phyloP scores from a whole-genome alignment of 2,888 invertebrate species.

The Volucella inanis region DNA sequence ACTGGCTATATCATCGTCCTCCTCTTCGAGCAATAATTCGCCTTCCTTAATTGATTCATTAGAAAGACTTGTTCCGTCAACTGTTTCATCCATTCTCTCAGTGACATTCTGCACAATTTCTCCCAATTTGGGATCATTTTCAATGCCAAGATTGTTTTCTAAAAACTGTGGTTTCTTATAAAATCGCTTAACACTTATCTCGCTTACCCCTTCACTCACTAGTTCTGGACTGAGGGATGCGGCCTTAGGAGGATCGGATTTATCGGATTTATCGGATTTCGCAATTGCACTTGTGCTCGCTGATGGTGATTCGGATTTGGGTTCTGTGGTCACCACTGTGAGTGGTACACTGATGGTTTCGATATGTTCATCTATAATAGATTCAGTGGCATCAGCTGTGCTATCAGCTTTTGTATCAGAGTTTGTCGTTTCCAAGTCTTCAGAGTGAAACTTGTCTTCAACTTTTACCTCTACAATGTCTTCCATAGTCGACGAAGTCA shows the following conservation, averaged over 20 bases:
- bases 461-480: slow-evolving; percentile 78
- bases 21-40: slow-evolving; percentile 78
- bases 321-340: slow-evolving; percentile 50
- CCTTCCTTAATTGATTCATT: slow-evolving; percentile 78
- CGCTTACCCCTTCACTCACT: slow-evolving; percentile 82
- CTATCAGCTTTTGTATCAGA: slow-evolving; percentile 61
- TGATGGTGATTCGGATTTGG: slow-evolving; percentile 17
- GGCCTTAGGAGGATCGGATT: slow-evolving; percentile 77
- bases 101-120: slow-evolving; percentile 81
- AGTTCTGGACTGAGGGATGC: slow-evolving; percentile 82
- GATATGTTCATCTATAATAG: slow-evolving; percentile 75
- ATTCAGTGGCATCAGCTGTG: not conserved
- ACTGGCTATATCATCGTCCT: slow-evolving; percentile 75
- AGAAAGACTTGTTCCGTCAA: slow-evolving; percentile 57
- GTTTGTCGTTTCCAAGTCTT: slow-evolving; percentile 68
- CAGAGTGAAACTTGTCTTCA: slow-evolving; percentile 78
- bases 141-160: slow-evolving; percentile 83
- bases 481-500: slow-evolving; percentile 80
- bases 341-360: slow-evolving; percentile 57
- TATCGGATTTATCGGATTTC: slow-evolving; percentile 44
- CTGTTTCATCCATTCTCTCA: slow-evolving; percentile 51
- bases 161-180: slow-evolving; percentile 83
- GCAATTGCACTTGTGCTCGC: slow-evolving; percentile 40
- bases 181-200: slow-evolving; percentile 83
- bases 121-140: slow-evolving; percentile 83